Percentiles rank a stretch among this genome's conserved stretches.
Conservation (phyloP, 2,113 vertebrate genomes). For the Cacatua alba region DNA sequence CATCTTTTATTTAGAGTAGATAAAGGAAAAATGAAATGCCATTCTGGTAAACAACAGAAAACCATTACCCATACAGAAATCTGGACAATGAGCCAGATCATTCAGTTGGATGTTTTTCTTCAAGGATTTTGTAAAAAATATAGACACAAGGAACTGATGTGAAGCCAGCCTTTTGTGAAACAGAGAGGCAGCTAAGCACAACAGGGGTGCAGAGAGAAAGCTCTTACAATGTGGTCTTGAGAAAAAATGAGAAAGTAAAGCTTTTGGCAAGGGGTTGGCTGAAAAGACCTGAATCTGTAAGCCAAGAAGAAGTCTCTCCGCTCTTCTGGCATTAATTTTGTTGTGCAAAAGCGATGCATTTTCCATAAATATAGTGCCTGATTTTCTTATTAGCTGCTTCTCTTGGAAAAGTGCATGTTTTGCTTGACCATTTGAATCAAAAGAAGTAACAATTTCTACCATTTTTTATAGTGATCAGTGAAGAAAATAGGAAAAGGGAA, state of each 20-base stretch:
- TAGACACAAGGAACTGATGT: background rate
- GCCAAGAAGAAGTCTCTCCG: background rate
- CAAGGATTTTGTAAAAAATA: background rate
- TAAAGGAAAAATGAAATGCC: conserved; percentile 1
- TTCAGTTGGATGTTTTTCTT: background rate
- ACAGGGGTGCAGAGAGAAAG: background rate
- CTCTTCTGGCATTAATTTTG: background rate
- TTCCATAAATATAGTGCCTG: background rate
- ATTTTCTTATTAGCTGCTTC: background rate
- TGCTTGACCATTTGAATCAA: background rate
- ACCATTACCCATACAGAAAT: background rate
- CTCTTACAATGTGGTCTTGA: background rate
- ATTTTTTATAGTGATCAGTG: background rate
- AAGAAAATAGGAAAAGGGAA: background rate
- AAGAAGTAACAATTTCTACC: background rate
- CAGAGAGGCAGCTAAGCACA: background rate
- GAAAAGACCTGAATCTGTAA: background rate
- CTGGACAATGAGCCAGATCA: background rate
- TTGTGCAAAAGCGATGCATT: background rate
- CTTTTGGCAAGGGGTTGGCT: background rate
- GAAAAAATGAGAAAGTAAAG: background rate
- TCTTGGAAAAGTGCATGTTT: background rate
- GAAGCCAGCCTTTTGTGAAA: background rate
- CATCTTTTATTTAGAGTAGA: background rate
- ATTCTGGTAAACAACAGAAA: background rate